These are phyloP conservation scores for Psittacula cyanocephala DNA, from an alignment of 2,113 vertebrate species.

Conservation along the genomic window DNA sequence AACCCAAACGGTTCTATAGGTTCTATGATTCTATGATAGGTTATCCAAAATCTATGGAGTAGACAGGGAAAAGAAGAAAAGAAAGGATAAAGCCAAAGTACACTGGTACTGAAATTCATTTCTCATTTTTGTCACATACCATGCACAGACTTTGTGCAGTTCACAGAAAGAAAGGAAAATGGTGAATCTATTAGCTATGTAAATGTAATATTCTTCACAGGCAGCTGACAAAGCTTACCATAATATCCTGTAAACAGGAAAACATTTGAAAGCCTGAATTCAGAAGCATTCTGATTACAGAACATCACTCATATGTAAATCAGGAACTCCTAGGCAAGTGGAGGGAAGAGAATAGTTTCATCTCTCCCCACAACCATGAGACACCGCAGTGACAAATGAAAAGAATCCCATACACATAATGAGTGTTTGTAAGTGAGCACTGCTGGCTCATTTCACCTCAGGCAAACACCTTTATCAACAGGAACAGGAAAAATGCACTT, in stretches of 20 bases:
- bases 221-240: background rate
- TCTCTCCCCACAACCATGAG: rapidly evolving
- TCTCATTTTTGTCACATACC: background rate
- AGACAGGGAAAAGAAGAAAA: background rate
- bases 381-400: background rate
- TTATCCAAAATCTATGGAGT: background rate
- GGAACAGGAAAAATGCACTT: background rate
- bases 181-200: background rate
- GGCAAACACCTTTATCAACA: background rate
- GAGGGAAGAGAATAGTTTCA: background rate
- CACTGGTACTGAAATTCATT: background rate
- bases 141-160: background rate
- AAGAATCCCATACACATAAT: background rate
- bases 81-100: background rate
- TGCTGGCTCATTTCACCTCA: background rate
- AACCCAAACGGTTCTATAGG: background rate
- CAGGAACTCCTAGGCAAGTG: background rate
- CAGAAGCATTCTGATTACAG: background rate
- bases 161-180: background rate
- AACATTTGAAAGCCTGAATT: slow-evolving; percentile 8
- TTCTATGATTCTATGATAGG: background rate
- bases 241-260: background rate
- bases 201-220: background rate
- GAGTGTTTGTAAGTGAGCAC: background rate
- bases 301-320: background rate